Base-by-base conservation (phyloP, 2,113 vertebrate species). In the Synodontis membranacea region DNA sequence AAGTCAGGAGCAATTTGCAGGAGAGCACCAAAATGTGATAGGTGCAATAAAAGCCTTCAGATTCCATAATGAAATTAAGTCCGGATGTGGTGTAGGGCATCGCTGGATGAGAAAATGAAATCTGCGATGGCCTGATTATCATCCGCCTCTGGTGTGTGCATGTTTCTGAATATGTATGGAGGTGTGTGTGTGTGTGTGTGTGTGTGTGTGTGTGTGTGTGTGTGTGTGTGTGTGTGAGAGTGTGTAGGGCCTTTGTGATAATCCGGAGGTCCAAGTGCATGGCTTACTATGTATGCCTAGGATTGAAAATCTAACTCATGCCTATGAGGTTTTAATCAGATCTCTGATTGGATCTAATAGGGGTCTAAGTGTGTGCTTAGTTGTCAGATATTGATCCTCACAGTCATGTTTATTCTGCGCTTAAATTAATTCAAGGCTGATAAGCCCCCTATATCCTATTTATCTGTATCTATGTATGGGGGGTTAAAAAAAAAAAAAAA, bases 1-100 rank as follows among this genome's bases (percentile, higher is more conserved):
- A 92, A 94, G 91, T 93, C 91, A 87, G 91, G 88, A 91, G 92
- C 93, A 91, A 94, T 93, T 94, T 94, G 90, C 90, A 68, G 84
- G 90, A 84, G 91, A 64, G 58, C 54, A 54, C 84, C 75, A 85
- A 84, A 87, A 90, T 89, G 64, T 90, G 86, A 80, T 91, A 17
- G 82, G 88, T 85, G 87, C 92, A 92, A 91, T 93, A 92, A 93
- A 93, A 92, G 87, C 86, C 90, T 91, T 92, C 86, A 90, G 87
- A 92, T 92, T 90, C 92, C 88, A 89, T 93, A 92, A 94, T 94
- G 92, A 94, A 89, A 89, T 87, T 74, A 90, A 85, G 89, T 91
- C 90, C 66, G 90, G 91, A 92, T 91, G 92, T 91, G 89, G 80
- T 75, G n/a, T 75, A 76, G 87, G 87, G 88, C 87, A 62, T 37